These are phyloP conservation scores for Octonoba sinensis DNA, from an alignment of 2,888 invertebrate genomes.

Conservation along the genomic window DNA sequence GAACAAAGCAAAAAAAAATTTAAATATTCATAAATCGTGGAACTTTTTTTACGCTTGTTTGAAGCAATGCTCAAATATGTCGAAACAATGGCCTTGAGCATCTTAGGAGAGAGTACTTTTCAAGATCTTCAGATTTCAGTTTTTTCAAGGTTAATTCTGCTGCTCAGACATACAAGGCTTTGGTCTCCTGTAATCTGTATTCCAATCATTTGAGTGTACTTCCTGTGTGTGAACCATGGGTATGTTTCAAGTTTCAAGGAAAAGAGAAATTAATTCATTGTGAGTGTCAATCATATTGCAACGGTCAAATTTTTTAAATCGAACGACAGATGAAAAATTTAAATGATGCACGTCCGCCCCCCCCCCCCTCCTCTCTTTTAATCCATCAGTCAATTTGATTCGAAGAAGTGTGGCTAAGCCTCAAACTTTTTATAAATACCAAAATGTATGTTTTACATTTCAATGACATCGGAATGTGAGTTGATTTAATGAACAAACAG, in stretches of 20 bases:
- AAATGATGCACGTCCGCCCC: background rate
- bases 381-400: background rate
- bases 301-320: background rate
- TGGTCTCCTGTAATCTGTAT: background rate
- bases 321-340: background rate
- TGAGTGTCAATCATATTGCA: background rate
- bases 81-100: no score
- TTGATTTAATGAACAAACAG: no score
- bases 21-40: no score
- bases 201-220: conserved; percentile 4
- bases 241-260: no score
- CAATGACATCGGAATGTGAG: no score
- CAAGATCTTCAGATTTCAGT: conserved; percentile 1
- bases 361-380: background rate
- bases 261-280: no score
- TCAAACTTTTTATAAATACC: no score
- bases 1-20: no score
- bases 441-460: no score
- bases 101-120: background rate
- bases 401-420: no score
- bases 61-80: no score
- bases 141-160: background rate
- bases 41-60: no score
- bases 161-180: background rate
- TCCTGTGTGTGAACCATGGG: background rate